Percentiles rank a stretch among this genome's conserved stretches.
Conservation (phyloP, 2,113 vertebrate genomes). For the Oophaga pumilio region DNA sequence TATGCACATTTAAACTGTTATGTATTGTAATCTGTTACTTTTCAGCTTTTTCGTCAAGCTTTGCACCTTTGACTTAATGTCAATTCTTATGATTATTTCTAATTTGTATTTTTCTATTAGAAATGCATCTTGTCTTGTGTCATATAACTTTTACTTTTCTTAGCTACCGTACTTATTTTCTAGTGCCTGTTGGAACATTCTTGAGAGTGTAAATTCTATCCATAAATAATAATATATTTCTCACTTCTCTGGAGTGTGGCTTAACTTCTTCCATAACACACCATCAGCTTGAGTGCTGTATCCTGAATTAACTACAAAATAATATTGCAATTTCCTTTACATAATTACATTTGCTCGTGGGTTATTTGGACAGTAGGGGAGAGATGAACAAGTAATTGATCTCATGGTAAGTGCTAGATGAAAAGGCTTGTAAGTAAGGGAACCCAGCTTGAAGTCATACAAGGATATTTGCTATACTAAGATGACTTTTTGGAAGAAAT, state of each 20-base stretch:
- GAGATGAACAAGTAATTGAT: slow-evolving; percentile 13
- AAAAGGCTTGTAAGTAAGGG: not conserved
- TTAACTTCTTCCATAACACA: not conserved
- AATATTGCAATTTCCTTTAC: slow-evolving; percentile 7
- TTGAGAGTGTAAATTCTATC: not conserved
- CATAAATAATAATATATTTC: slow-evolving; percentile 1
- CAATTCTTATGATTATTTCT: too few relatives aligned
- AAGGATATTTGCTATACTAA: not conserved
- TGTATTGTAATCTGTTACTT: too few relatives aligned
- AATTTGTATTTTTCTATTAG: too few relatives aligned
- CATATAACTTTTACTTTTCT: not conserved
- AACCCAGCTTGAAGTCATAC: not conserved
- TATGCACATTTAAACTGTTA: too few relatives aligned
- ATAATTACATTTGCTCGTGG: slow-evolving; percentile 27
- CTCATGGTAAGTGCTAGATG: not conserved
- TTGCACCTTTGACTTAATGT: too few relatives aligned
- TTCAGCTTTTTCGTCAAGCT: too few relatives aligned
- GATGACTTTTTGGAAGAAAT: not conserved
- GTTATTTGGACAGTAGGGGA: slow-evolving; percentile 11
- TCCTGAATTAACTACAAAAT: not conserved
- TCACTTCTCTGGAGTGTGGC: slow-evolving; percentile 8
- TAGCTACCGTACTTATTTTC: not conserved
- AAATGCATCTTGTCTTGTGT: not conserved
- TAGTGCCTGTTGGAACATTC: not conserved
- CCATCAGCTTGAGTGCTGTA: not conserved